Conservation (phyloP, 2,797 vertebrate genomes). For the Liparis tanakae region DNA sequence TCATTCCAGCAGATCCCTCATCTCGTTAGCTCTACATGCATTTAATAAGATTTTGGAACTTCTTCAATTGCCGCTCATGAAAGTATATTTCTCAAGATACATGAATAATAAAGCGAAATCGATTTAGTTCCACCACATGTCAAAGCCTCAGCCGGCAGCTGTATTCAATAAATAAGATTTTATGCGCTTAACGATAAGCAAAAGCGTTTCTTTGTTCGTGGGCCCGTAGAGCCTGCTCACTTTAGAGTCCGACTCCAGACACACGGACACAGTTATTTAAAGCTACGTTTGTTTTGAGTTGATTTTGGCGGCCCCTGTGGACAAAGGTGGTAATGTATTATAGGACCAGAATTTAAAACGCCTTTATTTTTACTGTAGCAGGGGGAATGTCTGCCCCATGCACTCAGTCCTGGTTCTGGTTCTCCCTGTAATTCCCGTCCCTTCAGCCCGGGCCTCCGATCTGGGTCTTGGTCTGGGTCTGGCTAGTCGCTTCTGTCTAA, state of each 20-base stretch:
- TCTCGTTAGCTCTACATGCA: not conserved
- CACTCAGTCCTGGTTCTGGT: not conserved
- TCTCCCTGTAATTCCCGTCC: not conserved
- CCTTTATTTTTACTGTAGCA: not conserved
- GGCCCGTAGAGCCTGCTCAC: not conserved
- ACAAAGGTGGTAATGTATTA: not conserved
- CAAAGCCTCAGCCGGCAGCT: not conserved
- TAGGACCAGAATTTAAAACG: not conserved
- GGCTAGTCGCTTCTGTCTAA: too few species aligned
- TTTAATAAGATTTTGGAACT: too few species aligned
- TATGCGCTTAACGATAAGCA: not conserved
- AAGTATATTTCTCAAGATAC: not conserved
- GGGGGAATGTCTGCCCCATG: too few species aligned
- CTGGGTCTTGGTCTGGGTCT: too few species aligned
- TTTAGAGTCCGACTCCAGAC: not conserved
- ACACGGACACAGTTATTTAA: constrained; percentile 3
- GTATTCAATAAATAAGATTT: not conserved
- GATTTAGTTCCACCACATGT: not conserved
- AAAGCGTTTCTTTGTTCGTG: not conserved
- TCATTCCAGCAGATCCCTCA: not conserved
- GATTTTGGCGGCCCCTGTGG: not conserved
- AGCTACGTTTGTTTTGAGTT: not conserved
- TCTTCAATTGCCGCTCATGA: not conserved
- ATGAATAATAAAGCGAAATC: not conserved
- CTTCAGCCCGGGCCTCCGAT: too few species aligned